Conservation (phyloP, 2,888 invertebrate species). For the Limulus polyphemus region DNA sequence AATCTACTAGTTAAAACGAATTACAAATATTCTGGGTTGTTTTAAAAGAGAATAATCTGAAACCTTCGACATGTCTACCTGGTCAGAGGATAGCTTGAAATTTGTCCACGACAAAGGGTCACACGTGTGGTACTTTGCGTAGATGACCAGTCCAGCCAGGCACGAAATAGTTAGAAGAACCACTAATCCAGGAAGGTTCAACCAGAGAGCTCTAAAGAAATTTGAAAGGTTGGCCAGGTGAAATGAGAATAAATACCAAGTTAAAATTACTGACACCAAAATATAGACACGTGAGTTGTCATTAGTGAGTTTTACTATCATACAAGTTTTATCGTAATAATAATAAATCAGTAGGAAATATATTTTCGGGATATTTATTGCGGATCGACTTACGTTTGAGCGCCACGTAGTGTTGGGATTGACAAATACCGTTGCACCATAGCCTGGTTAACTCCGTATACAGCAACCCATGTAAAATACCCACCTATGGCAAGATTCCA, state of each 20-base stretch:
- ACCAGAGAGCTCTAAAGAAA: constrained; percentile 52
- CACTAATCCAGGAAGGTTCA: constrained; percentile 60
- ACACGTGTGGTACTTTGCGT: constrained; percentile 65
- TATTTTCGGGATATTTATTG: neutral
- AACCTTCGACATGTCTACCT: no score
- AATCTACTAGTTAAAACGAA: no score
- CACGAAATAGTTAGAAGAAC: constrained; percentile 75
- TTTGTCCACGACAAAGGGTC: constrained; percentile 53
- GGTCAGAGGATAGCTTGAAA: no score
- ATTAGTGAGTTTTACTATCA: neutral
- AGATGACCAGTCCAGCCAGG: constrained; percentile 72
- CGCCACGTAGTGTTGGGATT: constrained; percentile 62
- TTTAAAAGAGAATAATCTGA: no score
- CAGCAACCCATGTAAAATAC: constrained; percentile 78
- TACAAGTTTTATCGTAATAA: neutral
- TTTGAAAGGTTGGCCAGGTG: no score
- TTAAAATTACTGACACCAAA: no score
- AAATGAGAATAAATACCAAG: no score
- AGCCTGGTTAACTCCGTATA: constrained; percentile 86
- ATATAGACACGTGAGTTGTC: no score
- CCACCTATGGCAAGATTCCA: constrained; percentile 75
- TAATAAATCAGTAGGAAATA: neutral
- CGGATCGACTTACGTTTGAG: constrained; percentile 47
- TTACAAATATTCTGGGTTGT: no score
- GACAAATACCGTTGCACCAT: constrained; percentile 86